Conservation (phyloP, 2,888 invertebrate genomes). For the Oligia fasciuncula region DNA sequence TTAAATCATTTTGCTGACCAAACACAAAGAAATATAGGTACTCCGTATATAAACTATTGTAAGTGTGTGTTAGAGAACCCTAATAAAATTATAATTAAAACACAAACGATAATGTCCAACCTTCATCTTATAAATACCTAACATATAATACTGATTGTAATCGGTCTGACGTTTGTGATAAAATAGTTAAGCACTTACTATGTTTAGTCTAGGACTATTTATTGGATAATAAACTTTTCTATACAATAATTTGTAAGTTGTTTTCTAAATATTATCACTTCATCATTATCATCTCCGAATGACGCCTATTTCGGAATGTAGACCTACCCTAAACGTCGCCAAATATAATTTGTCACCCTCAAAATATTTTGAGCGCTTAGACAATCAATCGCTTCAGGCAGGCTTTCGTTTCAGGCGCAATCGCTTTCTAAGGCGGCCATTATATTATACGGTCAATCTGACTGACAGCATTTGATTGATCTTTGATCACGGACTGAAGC, state of each 20-base stretch:
- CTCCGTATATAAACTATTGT: background rate
- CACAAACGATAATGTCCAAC: slow-evolving; percentile 16
- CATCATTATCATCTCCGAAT: background rate
- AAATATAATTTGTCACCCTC: background rate
- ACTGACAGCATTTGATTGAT: no score
- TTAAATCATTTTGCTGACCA: background rate
- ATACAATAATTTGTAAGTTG: slow-evolving; percentile 17
- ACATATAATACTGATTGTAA: slow-evolving; percentile 31
- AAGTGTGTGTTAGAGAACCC: background rate
- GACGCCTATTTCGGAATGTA: background rate
- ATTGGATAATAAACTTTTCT: slow-evolving; percentile 60
- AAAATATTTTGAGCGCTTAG: no score
- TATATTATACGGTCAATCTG: no score
- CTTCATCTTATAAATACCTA: slow-evolving; percentile 1
- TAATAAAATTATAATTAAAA: background rate
- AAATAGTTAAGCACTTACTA: slow-evolving; percentile 30
- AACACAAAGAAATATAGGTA: no score
- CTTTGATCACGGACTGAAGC: no score
- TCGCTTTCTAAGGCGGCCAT: no score
- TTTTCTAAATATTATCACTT: background rate
- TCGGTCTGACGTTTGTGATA: slow-evolving; percentile 55
- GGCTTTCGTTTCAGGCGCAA: no score
- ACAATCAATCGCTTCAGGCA: no score
- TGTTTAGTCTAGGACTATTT: slow-evolving; percentile 49
- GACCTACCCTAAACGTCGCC: background rate